These are phyloP conservation scores for Amiota mariae DNA, from an alignment of 2,888 invertebrate genomes.

Conservation along the genomic window DNA sequence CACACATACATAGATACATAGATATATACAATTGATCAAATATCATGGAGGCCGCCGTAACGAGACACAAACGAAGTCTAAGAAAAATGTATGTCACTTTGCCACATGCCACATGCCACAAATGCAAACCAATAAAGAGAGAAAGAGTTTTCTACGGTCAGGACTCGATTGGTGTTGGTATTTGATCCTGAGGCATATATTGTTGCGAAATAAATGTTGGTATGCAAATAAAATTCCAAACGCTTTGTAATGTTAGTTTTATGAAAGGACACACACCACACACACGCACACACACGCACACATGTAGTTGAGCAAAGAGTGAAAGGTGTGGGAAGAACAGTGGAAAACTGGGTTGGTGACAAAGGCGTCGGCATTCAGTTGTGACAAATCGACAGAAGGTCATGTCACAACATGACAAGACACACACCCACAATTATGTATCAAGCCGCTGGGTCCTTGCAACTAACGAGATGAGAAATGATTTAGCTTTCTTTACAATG, in stretches of 20 bases:
- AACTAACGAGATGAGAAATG: no score
- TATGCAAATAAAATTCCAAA: slow-evolving; percentile 53
- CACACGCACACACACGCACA: no score
- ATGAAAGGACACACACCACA: background rate
- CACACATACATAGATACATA: no score
- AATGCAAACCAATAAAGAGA: no score
- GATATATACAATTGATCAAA: no score
- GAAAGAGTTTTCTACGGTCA: no score
- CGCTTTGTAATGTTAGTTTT: slow-evolving; percentile 57
- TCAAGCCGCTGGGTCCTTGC: no score
- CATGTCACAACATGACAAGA: slow-evolving; percentile 24
- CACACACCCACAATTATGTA: background rate
- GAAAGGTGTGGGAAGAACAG: background rate
- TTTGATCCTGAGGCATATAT: background rate
- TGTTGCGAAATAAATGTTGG: slow-evolving; percentile 43
- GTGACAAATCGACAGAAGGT: slow-evolving; percentile 52
- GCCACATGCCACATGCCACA: no score
- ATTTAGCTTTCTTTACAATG: no score
- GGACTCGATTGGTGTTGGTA: background rate
- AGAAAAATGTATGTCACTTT: no score
- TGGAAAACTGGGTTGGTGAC: slow-evolving; percentile 10
- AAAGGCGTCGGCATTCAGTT: slow-evolving; percentile 52
- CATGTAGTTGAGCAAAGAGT: background rate
- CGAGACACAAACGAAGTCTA: no score
- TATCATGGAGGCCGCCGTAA: no score